These are phyloP conservation scores for Drosophila tanythrix DNA, from an alignment of 2,888 invertebrate species.

Conservation along the genomic window DNA sequence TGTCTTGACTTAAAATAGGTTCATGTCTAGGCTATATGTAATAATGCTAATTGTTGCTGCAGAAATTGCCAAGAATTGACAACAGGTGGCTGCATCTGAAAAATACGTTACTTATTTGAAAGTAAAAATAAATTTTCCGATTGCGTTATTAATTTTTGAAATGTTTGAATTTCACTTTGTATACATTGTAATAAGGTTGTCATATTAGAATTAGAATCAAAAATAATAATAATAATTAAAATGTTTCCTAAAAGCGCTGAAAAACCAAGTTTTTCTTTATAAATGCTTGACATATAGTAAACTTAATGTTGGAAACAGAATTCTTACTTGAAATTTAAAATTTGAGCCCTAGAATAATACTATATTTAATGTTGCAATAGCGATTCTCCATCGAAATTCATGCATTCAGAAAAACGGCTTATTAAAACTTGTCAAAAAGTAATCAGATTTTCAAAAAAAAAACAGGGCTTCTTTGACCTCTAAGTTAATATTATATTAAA, in stretches of 20 bases:
- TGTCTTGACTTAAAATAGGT: not conserved
- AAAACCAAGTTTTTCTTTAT: no score
- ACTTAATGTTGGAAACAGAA: not conserved
- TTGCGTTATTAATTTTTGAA: not conserved
- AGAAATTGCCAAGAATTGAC: not conserved
- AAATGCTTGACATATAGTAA: no score
- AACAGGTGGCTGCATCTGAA: not conserved
- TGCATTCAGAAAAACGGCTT: not conserved
- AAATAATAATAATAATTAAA: no score
- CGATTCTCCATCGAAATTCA: not conserved
- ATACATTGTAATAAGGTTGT: not conserved
- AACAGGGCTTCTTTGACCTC: no score
- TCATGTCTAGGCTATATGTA: not conserved
- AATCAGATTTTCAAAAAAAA: not conserved
- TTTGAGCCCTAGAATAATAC: not conserved
- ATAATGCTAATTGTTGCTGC: not conserved
- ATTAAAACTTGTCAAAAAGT: not conserved
- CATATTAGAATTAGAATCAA: not conserved
- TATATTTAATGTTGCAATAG: not conserved
- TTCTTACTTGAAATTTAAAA: not conserved
- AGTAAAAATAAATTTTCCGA: not conserved
- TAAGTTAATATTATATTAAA: no score
- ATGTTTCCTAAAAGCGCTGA: no score
- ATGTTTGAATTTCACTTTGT: not conserved
- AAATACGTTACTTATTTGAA: not conserved